A percentile compares a stretch with the other conserved stretches of the same genome.
Conservation (phyloP, 2,888 invertebrate genomes). For the Erynnis tages region DNA sequence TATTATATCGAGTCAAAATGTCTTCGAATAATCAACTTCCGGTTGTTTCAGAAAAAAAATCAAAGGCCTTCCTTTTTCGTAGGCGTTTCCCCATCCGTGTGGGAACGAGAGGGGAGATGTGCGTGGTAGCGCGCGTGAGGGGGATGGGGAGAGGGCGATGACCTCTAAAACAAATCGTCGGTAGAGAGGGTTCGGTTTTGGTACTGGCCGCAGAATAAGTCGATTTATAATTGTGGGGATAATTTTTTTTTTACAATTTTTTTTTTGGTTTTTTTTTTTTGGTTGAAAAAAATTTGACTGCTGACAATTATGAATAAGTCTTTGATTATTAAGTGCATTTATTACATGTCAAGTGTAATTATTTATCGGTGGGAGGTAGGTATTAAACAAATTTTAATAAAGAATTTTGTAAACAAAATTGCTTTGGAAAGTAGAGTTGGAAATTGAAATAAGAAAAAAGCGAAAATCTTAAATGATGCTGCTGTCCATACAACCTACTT, state of each 20-base stretch:
- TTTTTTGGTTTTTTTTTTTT: conserved; percentile 18
- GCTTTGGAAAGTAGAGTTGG: too few species aligned
- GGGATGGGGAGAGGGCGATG: conserved; percentile 68
- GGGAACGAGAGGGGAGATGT: conserved; percentile 52
- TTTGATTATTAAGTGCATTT: too few species aligned
- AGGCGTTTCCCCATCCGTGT: conserved; percentile 65
- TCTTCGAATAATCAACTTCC: conserved; percentile 60
- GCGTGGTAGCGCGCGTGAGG: conserved; percentile 46
- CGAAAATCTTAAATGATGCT: too few species aligned
- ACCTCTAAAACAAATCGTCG: conserved; percentile 80
- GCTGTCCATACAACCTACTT: too few species aligned
- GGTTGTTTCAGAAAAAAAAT: conserved; percentile 57
- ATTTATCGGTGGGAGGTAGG: too few species aligned
- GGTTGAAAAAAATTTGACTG: too few species aligned
- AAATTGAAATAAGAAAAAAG: too few species aligned
- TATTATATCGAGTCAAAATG: conserved; percentile 30
- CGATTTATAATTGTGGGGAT: conserved; percentile 13
- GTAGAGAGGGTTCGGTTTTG: conserved; percentile 75
- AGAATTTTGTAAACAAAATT: too few species aligned
- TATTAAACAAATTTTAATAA: too few species aligned
- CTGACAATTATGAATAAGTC: too few species aligned
- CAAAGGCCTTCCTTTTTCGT: conserved; percentile 66
- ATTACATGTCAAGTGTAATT: too few species aligned
- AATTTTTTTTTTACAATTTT: conserved; percentile 25
- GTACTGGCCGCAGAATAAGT: conserved; percentile 60